phyloP scores from a whole-genome alignment of 2,797 vertebrate genomes.

The Ctenochaetus hawaiiensis region DNA sequence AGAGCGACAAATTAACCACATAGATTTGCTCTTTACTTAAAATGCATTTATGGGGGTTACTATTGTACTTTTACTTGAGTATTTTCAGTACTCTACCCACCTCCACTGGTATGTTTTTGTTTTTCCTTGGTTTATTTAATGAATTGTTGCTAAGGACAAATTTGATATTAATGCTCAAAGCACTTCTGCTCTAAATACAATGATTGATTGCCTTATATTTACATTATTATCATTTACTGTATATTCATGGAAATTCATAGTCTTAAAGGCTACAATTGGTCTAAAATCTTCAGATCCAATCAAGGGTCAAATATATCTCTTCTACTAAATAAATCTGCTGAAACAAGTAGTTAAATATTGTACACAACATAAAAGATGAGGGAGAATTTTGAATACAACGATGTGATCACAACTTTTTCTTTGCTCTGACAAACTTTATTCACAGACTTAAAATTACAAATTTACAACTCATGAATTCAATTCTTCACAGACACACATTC shows the following conservation, averaged over 20 bases:
- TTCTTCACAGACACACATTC: conserved; percentile 18
- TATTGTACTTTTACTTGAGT: no score
- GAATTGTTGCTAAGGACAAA: no score
- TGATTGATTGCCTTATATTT: background rate
- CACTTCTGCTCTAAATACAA: no score
- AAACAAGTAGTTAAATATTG: background rate
- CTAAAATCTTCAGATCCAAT: background rate
- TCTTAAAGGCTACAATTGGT: background rate
- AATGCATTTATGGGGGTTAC: no score
- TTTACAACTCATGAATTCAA: conserved; percentile 26
- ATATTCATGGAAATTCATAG: background rate
- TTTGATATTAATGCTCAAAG: no score
- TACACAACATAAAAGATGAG: background rate
- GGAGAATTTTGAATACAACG: background rate
- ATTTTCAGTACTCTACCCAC: no score
- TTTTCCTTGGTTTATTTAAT: no score
- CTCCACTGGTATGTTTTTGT: no score
- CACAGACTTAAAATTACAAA: conserved; percentile 47
- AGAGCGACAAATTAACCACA: no score
- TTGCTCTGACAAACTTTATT: conserved; percentile 60
- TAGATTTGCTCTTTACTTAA: no score
- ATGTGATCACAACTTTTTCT: background rate
- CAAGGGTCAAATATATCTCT: background rate
- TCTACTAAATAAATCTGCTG: background rate
- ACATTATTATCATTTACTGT: background rate